phyloP scores from a whole-genome alignment of 2,888 invertebrate genomes.

The Panzeria rudis region DNA sequence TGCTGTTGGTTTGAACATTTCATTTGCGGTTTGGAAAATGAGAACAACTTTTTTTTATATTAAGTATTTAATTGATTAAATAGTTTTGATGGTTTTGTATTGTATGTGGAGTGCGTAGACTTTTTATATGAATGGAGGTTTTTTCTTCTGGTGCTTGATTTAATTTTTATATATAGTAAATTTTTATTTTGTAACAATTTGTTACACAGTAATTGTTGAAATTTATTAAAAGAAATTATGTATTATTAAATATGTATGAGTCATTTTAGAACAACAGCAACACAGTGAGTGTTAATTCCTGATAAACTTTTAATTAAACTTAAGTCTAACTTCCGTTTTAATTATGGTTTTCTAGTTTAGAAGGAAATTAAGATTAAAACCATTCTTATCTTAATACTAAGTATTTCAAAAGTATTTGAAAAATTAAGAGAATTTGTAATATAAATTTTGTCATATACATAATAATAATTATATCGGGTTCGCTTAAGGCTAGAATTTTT shows the following conservation, averaged over 20 bases:
- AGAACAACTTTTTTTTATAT: constrained; percentile 15
- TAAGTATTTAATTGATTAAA: constrained; percentile 55
- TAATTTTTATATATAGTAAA: constrained; percentile 6
- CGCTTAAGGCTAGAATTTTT: no score
- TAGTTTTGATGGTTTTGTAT: constrained; percentile 42
- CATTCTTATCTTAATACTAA: neutral
- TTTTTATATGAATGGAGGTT: neutral
- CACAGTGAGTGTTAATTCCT: neutral
- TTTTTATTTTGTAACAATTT: constrained; percentile 8
- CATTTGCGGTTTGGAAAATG: constrained; percentile 50
- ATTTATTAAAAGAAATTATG: constrained; percentile 15
- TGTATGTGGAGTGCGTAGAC: neutral
- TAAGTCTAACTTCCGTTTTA: constrained; percentile 33
- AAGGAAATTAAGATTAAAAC: neutral
- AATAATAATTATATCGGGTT: neutral
- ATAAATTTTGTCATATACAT: neutral
- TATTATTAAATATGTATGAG: constrained; percentile 24
- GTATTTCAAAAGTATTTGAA: neutral
- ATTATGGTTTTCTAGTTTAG: constrained; percentile 4
- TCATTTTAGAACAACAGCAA: neutral
- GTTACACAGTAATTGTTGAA: neutral
- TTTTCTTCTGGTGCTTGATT: neutral
- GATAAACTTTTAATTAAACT: constrained; percentile 37
- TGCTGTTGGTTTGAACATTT: constrained; percentile 31
- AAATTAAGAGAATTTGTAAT: neutral